Evolutionary conservation across 2,888 invertebrate genomes (phyloP).

Genomic region (Noctuana brunneofusca): DNA sequence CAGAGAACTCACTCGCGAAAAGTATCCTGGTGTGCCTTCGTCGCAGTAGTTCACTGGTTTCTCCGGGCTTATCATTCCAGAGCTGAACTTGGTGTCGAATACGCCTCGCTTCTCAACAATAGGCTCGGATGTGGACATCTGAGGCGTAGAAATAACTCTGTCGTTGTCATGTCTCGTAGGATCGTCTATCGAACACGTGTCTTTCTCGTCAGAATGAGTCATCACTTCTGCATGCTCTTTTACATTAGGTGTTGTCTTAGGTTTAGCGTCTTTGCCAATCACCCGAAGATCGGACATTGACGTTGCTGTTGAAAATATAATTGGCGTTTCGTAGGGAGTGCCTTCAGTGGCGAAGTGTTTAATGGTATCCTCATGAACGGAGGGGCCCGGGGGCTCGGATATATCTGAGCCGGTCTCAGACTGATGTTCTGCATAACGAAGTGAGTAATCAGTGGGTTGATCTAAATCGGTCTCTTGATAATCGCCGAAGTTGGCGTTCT

Average conservation of each 20-base stretch:
- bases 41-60: conserved; percentile 93
- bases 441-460: conserved; percentile 95
- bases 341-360: conserved; percentile 97
- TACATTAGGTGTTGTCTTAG: conserved; percentile 55
- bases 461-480: conserved; percentile 95
- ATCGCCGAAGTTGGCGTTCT: conserved; percentile 80
- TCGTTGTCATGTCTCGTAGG: conserved; percentile 75
- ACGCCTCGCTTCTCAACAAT: conserved; percentile 59
- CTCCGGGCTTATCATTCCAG: conserved; percentile 89
- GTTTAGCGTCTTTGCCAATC: conserved; percentile 72
- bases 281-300: conserved; percentile 93
- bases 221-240: conserved; percentile 74
- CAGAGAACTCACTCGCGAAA: conserved; percentile 85
- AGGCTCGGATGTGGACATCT: conserved; percentile 51
- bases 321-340: conserved; percentile 91
- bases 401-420: conserved; percentile 84
- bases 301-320: conserved; percentile 93
- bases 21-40: conserved; percentile 92
- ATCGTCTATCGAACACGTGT: conserved; percentile 77
- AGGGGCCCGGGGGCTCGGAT: conserved; percentile 72
- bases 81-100: conserved; percentile 83
- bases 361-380: conserved; percentile 90
- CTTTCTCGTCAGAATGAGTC: conserved; percentile 78
- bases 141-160: conserved; percentile 62
- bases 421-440: conserved; percentile 93